A percentile compares a stretch with the other conserved stretches of the same genome.
These are phyloP conservation scores for Ormyrus thymus DNA, from an alignment of 2,888 invertebrate genomes.

Conservation along the genomic window DNA sequence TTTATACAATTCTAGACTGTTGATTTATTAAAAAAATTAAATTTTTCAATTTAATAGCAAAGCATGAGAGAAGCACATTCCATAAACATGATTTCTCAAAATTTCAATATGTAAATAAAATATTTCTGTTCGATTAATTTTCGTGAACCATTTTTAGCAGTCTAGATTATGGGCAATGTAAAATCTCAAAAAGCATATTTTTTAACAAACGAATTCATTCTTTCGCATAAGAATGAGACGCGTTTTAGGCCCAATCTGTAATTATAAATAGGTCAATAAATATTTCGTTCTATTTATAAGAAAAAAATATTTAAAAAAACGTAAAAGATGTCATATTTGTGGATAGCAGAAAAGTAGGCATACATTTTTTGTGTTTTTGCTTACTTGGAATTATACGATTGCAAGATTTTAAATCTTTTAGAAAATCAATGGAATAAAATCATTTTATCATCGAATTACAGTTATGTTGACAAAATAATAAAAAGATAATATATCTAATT, in stretches of 20 bases:
- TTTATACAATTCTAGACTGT: conserved; percentile 41
- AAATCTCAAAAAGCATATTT: conserved; percentile 15
- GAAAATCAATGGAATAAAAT: neutral
- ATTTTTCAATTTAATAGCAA: conserved; percentile 3
- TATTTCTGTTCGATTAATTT: neutral
- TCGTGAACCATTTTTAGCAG: conserved; percentile 10
- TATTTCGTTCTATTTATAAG: neutral
- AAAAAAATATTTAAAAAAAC: neutral
- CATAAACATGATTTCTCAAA: conserved; percentile 13
- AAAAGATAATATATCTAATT: neutral
- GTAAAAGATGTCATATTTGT: neutral
- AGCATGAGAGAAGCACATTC: conserved; percentile 26
- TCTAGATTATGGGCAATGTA: conserved; percentile 11
- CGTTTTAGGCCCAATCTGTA: neutral
- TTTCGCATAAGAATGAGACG: neutral
- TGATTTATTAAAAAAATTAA: conserved; percentile 26
- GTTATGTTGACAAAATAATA: neutral
- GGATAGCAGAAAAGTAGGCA: neutral
- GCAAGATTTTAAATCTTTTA: conserved; percentile 5
- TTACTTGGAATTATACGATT: neutral
- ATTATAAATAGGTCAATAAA: conserved; percentile 3
- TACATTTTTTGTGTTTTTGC: conserved; percentile 4
- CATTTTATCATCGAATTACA: neutral
- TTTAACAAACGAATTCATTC: neutral
- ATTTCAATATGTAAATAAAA: conserved; percentile 1